Evolutionary conservation across 2,888 invertebrate species (phyloP), one percentile per base, ranked within the genome.

Genomic region (Leistus spinibarbis): DNA sequence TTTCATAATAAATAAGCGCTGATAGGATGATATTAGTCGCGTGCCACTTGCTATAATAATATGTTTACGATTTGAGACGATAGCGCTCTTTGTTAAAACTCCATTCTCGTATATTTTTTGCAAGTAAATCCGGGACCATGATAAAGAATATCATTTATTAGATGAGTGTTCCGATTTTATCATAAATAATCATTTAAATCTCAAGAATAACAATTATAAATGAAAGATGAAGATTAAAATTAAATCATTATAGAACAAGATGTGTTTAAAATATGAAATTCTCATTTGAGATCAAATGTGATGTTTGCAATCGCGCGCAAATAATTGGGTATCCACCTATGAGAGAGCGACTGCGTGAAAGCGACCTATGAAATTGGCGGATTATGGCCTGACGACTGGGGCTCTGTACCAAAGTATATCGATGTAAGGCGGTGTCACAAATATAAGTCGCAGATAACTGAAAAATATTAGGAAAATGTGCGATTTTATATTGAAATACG

Each of bases 321-420:
- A 23, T 54, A 75, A 69, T 64, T 69, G 54, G 69, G 66, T 24
- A 64, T 69, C 69, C 75, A 75, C 57, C 65, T 67, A 68, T 53
- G 53, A 67, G 62, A 74, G 22, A 62, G 75, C 68, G 75, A 56
- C 75, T 75, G 75, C 75, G 75, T 75, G 56, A 63, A 69, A 69
- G 54, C 68, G 62, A 57, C 81, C 81, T 80, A 81, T 81, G 74
- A 65, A 54, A 63, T 62, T 72, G 76, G 64, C 77, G 79, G 76
- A 81, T 79, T 80, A 81, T 81, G 81, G 81, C 77, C 80, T 81
- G 81, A 81, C 81, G 78, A 76, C 69, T 76, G 79, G 76, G 76
- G 76, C 77, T 79, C 78, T 77, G 76, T 76, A 75, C 57, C 57
- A 57, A 77, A 70, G 13, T 56, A 60, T 66, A 71, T 62, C 60